Base-by-base conservation (phyloP, 2,113 vertebrate species). In the Oreochromis niloticus region DNA sequence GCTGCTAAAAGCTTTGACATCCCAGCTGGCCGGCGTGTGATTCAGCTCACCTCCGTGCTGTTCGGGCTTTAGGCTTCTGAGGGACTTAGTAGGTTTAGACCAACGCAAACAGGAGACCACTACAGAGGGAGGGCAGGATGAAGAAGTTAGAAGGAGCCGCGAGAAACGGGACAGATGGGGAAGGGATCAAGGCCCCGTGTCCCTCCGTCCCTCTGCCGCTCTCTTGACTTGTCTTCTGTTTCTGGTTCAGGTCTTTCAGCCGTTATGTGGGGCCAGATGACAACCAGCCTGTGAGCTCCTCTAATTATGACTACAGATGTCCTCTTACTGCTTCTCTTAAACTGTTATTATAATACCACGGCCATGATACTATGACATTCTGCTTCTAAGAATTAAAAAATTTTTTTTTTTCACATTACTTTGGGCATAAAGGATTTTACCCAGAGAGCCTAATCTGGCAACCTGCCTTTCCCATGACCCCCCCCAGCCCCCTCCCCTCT, bases 131-230 rank as follows among this genome's bases (percentile, higher is more conserved):
- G 30, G 66, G 82, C 71, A 52, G 87, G 87, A 91, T 91, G 91
- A 88, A 84, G 83, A 85, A 87, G 89, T 73, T 71, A 81, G 86
- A 83, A 55, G 63, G 88, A 93, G 90, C 48, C 81, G 87, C 30
- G 81, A 91, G 93, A 84, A 91, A 87, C n/a, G 84, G 92, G 94
- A 92, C 95, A 96, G 95, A 96, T 95, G 93, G 95, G 91, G 63
- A 50, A 88, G 82, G 94, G 94, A 96, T 96, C 94, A 94, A 92
- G 93, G 87, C 90, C 91, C 85, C 12, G 32, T 91, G 89, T 91
- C 89, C 78, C 19, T 79, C 91, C 89, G 75, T 85, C 80, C 83
- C 85, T 88, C 86, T 93, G 88, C 82, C 57, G 43, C 78, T 85
- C 85, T 85, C 81, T 87, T 85, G 48, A 91, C 90, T 85, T 27